Evolutionary conservation across 2,888 invertebrate species (phyloP).

Genomic region (Monopis laevigella): DNA sequence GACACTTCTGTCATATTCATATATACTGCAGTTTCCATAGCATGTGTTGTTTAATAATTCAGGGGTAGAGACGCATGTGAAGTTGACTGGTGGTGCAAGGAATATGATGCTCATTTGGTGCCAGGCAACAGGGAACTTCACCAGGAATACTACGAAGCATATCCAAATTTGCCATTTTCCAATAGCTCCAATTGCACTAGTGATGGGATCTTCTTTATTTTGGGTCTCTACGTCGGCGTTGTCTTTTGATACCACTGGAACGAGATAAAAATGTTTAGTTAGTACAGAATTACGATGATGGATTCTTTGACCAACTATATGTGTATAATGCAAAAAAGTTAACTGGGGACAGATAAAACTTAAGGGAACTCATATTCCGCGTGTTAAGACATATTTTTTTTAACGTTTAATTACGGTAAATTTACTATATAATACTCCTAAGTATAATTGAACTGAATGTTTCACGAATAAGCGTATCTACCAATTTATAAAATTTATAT

Average conservation of each 20-base stretch:
- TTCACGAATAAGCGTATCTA: too few species aligned
- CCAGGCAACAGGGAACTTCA: conserved; percentile 84
- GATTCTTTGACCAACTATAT: too few species aligned
- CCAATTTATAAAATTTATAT: too few species aligned
- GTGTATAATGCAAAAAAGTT: too few species aligned
- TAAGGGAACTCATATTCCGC: too few species aligned
- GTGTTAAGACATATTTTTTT: too few species aligned
- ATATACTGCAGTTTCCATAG: conserved; percentile 58
- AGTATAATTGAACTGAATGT: too few species aligned
- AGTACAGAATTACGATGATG: too few species aligned
- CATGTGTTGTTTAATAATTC: conserved; percentile 58
- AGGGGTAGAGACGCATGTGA: conserved; percentile 48
- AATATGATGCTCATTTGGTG: conserved; percentile 83
- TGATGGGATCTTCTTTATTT: conserved; percentile 69
- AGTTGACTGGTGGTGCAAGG: conserved; percentile 73
- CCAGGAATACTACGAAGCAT: conserved; percentile 73
- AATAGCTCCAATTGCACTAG: conserved; percentile 75
- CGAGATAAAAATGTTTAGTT: conserved; percentile 9
- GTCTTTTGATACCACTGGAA: conserved; percentile 53
- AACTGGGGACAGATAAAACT: too few species aligned
- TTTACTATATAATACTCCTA: too few species aligned
- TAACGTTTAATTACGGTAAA: too few species aligned
- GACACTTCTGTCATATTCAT: conserved; percentile 70
- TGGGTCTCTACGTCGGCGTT: conserved; percentile 34
- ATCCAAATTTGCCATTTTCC: conserved; percentile 81